Base-by-base conservation (phyloP, 1,140 invertebrate genomes). In the Stenopsyche tienmushanensis region DNA sequence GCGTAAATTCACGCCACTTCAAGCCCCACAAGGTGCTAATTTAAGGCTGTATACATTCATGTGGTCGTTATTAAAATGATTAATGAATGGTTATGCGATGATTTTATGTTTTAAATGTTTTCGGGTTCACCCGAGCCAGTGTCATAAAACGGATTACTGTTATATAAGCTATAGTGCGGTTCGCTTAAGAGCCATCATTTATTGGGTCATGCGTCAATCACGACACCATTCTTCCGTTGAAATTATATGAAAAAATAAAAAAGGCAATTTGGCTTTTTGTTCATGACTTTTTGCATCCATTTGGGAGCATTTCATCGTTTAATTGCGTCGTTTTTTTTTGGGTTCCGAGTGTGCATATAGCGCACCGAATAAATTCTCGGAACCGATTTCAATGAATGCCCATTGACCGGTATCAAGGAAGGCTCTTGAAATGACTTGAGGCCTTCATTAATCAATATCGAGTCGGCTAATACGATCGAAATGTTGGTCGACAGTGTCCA, bases 161-260 rank as follows among this genome's bases (percentile, higher is more conserved):
- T 34, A 34, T 13, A 34, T n/a, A n/a, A n/a, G n/a, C n/a, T n/a
- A n/a, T n/a, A n/a, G n/a, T n/a, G n/a, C n/a, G n/a, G n/a, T n/a
- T n/a, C n/a, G n/a, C n/a, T n/a, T n/a, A 13, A 13, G 29, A 34
- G 5, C 44, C 44, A 47, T 47, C 44, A 47, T 47, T 47, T 20
- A 47, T 47, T 47, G 17, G 44, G 44, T 47, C 44, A 47, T 20
- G 17, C 18, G 18, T 47, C 44, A 47, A 47, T 47, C 44, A 47
- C 8, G 44, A 8, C 5, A 13, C 17, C 44, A 5, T 47, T 47
- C 18, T 7, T 34, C 29, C 5, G 29, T 7, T 13, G 5, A 13
- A 34, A 34, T 34, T 34, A 13, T 34, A n/a, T n/a, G n/a, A n/a
- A n/a, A n/a, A n/a, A n/a, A n/a, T n/a, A n/a, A n/a, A n/a, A n/a